Evolutionary conservation across 2,113 vertebrate species (phyloP), one percentile per base, ranked within the genome.

Genomic region (Natator depressus): DNA sequence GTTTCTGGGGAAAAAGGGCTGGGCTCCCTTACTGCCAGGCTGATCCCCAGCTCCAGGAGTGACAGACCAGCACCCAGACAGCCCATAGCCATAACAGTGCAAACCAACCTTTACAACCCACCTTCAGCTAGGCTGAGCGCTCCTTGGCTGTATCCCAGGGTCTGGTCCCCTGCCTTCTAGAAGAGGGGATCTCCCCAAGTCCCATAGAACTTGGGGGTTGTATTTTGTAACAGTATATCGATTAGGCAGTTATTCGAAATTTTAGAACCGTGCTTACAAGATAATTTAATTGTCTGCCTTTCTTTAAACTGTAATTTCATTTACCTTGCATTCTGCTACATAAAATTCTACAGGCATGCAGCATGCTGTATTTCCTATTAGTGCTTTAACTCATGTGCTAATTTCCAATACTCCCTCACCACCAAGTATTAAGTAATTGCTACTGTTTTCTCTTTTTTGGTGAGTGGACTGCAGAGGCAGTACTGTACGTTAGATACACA

Each of bases 251-350:
- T 97, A 97, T 97, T 98, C 97, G 96, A 93, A 87, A 98, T 97
- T 98, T 94, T 96, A 98, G 95, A 91, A 87, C 95, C 57, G 82
- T 90, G 95, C 97, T 96, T 97, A 97, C 95, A 95, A 97, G 97
- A 89, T 98, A 96, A 97, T 98, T 98, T 93, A 98, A 97, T 98
- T 98, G 98, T 97, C 93, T 96, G 97, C 97, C 97, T 91, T 98
- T 96, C 97, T 95, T 98, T 96, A 98, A 98, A 98, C 65, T 88
- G 96, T 97, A 97, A 96, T 98, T 98, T 98, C 97, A 98, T 97
- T 98, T 97, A 97, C 97, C 95, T 93, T 96, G 91, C 94, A 96
- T 96, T 80, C 92, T 25, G 84, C 96, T 94, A 69, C 76, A 95
- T 87, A 96, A 91, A 95, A 96, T 87, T 93, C 80, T 17, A 27